These are phyloP conservation scores for Stomatorhinus walkeri DNA, from an alignment of 2,797 vertebrate species.

Conservation along the genomic window DNA sequence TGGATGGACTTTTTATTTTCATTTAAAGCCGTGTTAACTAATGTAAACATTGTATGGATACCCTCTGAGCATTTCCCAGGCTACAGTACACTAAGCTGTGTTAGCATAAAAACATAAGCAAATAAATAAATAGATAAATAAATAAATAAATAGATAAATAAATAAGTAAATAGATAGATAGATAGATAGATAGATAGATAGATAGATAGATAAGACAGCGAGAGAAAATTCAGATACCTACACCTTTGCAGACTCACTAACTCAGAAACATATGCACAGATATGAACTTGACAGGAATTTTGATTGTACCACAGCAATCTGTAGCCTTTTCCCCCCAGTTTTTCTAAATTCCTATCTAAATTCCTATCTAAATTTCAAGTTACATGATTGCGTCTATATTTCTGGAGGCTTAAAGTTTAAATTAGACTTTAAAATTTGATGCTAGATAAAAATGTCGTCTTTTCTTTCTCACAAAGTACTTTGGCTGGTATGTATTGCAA, in stretches of 20 bases:
- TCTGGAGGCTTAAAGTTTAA: conserved; percentile 4
- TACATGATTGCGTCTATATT: conserved; percentile 1
- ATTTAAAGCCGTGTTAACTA: background rate
- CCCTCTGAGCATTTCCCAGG: background rate
- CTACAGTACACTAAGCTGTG: background rate
- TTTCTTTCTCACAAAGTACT: background rate
- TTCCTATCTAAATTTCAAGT: conserved; percentile 3
- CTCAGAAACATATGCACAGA: background rate
- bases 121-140: background rate
- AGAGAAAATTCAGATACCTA: background rate
- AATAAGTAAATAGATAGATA: background rate
- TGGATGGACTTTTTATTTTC: background rate
- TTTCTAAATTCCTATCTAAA: conserved; percentile 8
- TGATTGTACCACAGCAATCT: background rate
- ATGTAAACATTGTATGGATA: background rate
- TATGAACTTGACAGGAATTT: background rate
- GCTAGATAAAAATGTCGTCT: background rate
- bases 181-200: too few species aligned
- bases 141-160: background rate
- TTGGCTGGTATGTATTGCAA: background rate
- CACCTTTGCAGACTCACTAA: background rate
- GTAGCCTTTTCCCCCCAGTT: background rate
- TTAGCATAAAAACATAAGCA: background rate
- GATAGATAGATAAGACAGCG: background rate
- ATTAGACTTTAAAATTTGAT: background rate